phyloP scores from a whole-genome alignment of 2,113 vertebrate genomes.

The Perca fluviatilis region DNA sequence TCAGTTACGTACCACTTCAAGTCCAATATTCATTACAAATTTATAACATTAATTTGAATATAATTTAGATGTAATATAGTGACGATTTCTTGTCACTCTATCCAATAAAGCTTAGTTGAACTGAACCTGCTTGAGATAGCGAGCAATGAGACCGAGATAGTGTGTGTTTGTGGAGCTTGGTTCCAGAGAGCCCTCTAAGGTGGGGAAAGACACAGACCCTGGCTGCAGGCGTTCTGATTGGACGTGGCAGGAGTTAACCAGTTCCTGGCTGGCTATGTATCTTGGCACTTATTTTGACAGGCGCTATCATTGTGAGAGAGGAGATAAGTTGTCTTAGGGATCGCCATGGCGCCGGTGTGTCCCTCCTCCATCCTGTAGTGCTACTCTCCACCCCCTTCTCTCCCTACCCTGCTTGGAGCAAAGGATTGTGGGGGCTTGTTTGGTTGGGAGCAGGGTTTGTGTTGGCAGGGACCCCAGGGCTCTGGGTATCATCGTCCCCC shows the following conservation, averaged over 20 bases:
- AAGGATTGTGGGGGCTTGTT: conserved; percentile 68
- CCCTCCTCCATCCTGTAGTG: conserved; percentile 79
- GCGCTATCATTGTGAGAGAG: conserved; percentile 82
- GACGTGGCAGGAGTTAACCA: conserved; percentile 77
- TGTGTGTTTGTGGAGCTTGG: conserved; percentile 56
- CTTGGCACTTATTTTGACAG: conserved; percentile 88
- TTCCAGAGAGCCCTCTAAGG: conserved; percentile 41
- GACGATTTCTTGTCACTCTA: neutral
- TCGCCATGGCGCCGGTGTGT: conserved; percentile 86
- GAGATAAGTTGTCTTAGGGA: conserved; percentile 87
- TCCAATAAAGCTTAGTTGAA: neutral
- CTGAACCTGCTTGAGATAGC: conserved; percentile 5
- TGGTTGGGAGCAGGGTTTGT: conserved; percentile 74
- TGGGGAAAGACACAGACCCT: conserved; percentile 51
- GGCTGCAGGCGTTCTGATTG: conserved; percentile 53
- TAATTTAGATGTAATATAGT: neutral
- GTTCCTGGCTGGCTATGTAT: conserved; percentile 84
- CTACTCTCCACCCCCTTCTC: conserved; percentile 26
- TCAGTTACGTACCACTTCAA: neutral
- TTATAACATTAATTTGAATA: neutral
- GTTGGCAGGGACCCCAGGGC: conserved; percentile 74
- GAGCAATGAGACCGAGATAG: conserved; percentile 42
- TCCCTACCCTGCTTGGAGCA: conserved; percentile 59
- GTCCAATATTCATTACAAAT: neutral
- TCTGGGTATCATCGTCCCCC: conserved; percentile 79